Base-by-base conservation (phyloP, 2,797 vertebrate species). In the Gouania willdenowi region DNA sequence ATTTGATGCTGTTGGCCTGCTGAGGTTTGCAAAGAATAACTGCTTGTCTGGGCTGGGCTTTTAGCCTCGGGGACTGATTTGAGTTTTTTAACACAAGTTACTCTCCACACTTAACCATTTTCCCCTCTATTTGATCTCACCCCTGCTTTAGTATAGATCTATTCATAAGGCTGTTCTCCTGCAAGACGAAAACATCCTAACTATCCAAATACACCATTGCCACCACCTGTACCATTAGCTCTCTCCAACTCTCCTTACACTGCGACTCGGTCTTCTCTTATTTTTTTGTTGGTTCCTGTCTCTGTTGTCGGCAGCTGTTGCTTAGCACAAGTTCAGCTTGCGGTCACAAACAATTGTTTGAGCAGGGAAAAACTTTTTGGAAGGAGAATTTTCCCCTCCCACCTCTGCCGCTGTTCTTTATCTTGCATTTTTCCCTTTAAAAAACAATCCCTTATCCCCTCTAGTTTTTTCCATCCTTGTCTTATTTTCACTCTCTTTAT, bases 311-410 rank as follows among this genome's bases (percentile, higher is more conserved):
- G 71, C 63, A 73, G 74, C 75, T 79, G 74, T 78, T 79, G 71
- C 78, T 71, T 71, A 65, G 71, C 69, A 68, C 62, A 60, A 80
- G 86, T 91, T 91, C 87, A 88, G 66, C 79, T 68, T 27, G 58
- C 75, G 81, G 84, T 85, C 84, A 84, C 35, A 41, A 62, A 57
- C 64, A 59, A 76, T 76, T 78, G 79, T 78, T 83, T 65, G 61
- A 66, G 72, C 41, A 27, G 61, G 52, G 46, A 32, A 53, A 57
- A 50, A 18, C 3, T 38, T 57, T 66, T 66, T 72, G 67, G 22
- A 71, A 32, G 31, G 24, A 50, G 33, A 48, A 47, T 44, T 52
- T 26, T 18, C 17, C 17, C n/a, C 1, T 0, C 2, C 41, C 9
- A 4, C 15, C 17, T 5, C 47, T 43, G 29, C 2, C 37, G 55